Conservation (phyloP, 2,888 invertebrate genomes). For the Pecten maximus region DNA sequence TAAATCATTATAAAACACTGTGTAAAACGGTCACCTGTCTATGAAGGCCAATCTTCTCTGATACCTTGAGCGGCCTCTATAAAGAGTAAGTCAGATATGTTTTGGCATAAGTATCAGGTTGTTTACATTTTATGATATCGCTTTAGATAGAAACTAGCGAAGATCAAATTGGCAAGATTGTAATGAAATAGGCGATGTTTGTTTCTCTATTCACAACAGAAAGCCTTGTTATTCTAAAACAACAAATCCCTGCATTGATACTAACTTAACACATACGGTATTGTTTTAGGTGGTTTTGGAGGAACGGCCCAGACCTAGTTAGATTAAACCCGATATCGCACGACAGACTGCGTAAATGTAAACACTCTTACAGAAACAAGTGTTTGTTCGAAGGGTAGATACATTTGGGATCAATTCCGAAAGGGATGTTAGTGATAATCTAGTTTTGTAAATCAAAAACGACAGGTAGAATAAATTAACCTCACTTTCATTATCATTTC, state of each 20-base stretch:
- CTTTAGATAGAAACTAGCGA: too few species aligned
- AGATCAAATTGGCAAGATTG: too few species aligned
- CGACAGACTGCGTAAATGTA: background rate
- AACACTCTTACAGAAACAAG: background rate
- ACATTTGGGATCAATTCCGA: too few species aligned
- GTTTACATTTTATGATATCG: too few species aligned
- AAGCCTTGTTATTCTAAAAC: background rate
- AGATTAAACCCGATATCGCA: background rate
- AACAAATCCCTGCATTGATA: background rate
- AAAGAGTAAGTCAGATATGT: too few species aligned
- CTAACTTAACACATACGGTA: background rate
- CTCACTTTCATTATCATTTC: too few species aligned
- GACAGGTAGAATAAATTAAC: too few species aligned
- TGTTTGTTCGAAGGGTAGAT: background rate
- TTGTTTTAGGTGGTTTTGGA: background rate
- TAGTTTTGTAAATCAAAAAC: background rate
- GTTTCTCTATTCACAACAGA: background rate
- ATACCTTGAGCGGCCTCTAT: too few species aligned
- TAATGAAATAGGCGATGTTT: background rate
- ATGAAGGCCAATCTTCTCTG: too few species aligned
- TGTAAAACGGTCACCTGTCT: too few species aligned
- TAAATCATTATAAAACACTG: too few species aligned
- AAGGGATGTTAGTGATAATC: background rate
- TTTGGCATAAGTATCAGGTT: too few species aligned
- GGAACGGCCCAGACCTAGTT: background rate